Base-by-base conservation (phyloP, 2,888 invertebrate genomes). In the Drosophila kanekoi region DNA sequence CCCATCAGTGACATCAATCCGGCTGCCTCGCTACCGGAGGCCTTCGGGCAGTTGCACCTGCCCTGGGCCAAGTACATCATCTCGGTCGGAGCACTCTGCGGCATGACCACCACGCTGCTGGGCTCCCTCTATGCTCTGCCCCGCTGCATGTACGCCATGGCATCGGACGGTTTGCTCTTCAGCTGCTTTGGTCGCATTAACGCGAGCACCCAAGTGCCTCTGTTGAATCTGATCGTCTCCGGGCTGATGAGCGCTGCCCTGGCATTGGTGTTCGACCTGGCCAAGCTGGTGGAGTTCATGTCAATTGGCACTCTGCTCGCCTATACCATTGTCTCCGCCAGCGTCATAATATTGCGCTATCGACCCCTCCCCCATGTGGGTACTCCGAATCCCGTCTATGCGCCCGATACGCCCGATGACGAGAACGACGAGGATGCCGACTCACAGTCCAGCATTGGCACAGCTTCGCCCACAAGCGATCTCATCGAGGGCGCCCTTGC, bases 241-340 rank as follows among this genome's bases (percentile, higher is more conserved):
- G 97, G 97, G 0, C 9, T 96, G 14, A 93, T 95, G 28, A 96
- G 96, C 49, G 96, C 96, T 1, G 60, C 96, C 0, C 95, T 98
- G 72, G 97, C 98, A 4, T 92, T 98, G 41, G 91, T 98, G 38
- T 97, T 98, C 87, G 98, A 98, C 92, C 94, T 98, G 78, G 95
- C 97, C 81, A 97, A 97, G 79, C 93, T 98, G 43, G 97, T 98
- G 0, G 98, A 98, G 90, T 98, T 98, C 90, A 97, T 98, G 97
- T 98, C 98, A 1, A 98, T 98, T 87, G 97, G 97, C 0, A 97
- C 97, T 0, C 93, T 97, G 53, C 92, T 97, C 81, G 97, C 97
- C 0, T 98, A 98, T 91, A 97, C 97, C 2, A 97, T 98, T 72
- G 98, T 98, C 3, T 97, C 97, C 74, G 97, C 97, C 13, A 96